phyloP scores from a whole-genome alignment of 2,113 vertebrate genomes.

The Callithrix jacchus region DNA sequence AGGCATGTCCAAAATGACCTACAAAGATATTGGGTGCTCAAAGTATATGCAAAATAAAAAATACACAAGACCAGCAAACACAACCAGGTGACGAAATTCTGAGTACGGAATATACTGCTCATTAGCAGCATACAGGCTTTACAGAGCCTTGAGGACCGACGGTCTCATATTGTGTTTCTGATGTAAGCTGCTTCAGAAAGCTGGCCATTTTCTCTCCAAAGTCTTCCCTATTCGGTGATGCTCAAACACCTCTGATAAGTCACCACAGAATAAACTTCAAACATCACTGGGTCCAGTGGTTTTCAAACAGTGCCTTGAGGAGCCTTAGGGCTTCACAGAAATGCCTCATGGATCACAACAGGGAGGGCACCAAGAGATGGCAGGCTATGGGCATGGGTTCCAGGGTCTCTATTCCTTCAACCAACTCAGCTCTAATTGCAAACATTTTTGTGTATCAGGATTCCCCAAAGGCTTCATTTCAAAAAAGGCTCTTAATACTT shows the following conservation, averaged over 20 bases:
- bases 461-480: background rate
- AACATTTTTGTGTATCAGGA: background rate
- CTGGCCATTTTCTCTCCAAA: background rate
- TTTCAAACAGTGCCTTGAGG: slow-evolving; percentile 17
- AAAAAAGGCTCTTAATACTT: background rate
- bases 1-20: slow-evolving; percentile 21
- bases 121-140: background rate
- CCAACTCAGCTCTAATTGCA: background rate
- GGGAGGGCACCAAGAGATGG: background rate
- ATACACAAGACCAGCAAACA: background rate
- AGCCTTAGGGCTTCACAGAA: background rate
- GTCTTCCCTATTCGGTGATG: background rate
- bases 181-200: background rate
- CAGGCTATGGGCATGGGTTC: background rate
- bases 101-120: background rate
- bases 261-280: slow-evolving; percentile 9
- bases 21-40: background rate
- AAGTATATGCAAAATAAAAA: slow-evolving; percentile 3
- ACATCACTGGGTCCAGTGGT: background rate
- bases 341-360: background rate
- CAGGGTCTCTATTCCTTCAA: background rate
- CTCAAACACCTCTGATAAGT: background rate
- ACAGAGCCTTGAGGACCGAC: background rate
- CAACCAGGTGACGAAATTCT: background rate
- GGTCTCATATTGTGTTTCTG: background rate